Conservation (phyloP, 2,888 invertebrate species). For the Leucophora obtusa region DNA sequence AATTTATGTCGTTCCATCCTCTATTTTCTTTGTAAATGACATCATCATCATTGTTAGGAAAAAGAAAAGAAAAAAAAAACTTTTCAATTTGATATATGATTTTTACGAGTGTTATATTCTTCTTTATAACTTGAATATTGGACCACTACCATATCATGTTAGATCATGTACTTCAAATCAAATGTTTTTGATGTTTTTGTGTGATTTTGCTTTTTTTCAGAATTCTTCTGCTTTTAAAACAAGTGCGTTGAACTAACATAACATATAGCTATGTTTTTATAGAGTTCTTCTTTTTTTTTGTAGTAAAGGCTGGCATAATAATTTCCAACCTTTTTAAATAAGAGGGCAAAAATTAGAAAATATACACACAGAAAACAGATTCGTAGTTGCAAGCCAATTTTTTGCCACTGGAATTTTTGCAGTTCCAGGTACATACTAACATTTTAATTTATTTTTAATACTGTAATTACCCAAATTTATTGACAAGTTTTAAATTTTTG, state of each 20-base stretch:
- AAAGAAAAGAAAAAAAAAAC: slow-evolving; percentile 3
- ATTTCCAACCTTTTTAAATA: not conserved
- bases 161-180: slow-evolving; percentile 34
- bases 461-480: too few species aligned
- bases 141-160: slow-evolving; percentile 14
- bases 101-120: slow-evolving; percentile 10
- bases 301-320: not conserved
- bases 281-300: not conserved
- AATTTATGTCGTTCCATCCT: not conserved
- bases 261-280: not conserved
- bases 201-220: not conserved
- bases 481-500: too few species aligned
- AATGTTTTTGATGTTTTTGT: slow-evolving; percentile 37
- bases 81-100: slow-evolving; percentile 37
- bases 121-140: not conserved
- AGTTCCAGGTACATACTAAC: too few species aligned
- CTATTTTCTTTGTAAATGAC: not conserved
- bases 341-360: too few species aligned
- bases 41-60: slow-evolving; percentile 17
- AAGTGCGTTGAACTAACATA: not conserved
- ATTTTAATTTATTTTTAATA: too few species aligned
- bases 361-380: too few species aligned
- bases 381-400: too few species aligned
- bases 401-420: too few species aligned
- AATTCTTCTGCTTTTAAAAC: slow-evolving; percentile 1